Evolutionary conservation across 2,113 vertebrate species (phyloP).

Genomic region (Gallinago paraguaiae): DNA sequence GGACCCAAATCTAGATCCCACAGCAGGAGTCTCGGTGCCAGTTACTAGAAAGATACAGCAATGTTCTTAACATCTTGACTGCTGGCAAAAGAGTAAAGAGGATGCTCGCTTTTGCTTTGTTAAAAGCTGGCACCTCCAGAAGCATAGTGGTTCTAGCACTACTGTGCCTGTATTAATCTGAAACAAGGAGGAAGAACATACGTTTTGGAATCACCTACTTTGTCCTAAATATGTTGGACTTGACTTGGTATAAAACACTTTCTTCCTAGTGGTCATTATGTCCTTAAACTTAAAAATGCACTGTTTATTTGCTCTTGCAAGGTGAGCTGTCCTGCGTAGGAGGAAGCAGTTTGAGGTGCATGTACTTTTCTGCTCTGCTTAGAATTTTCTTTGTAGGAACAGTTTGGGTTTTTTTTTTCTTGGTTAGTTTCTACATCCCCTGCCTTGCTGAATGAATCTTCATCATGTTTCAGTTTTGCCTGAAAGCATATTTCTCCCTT

Average conservation of each 20-base stretch:
- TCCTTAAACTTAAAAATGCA: not conserved
- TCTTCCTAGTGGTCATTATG: not conserved
- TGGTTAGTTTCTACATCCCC: not conserved
- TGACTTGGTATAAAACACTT: too few species aligned
- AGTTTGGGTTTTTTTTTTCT: not conserved
- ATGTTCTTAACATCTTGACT: not conserved
- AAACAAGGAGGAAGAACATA: not conserved
- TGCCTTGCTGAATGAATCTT: constrained; percentile 8
- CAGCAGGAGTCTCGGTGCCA: not conserved
- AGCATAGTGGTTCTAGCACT: not conserved
- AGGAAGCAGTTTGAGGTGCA: not conserved
- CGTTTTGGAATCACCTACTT: fast-evolving
- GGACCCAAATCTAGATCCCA: not conserved
- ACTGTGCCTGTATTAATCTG: not conserved
- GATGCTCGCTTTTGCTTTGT: not conserved
- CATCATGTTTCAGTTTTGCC: constrained; percentile 9
- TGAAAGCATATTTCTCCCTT: constrained; percentile 48
- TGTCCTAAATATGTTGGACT: not conserved
- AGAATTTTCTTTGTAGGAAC: not conserved
- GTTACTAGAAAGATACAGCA: not conserved
- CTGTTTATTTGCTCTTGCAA: not conserved
- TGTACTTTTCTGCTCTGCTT: not conserved
- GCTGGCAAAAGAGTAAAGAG: not conserved
- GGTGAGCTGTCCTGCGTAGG: not conserved
- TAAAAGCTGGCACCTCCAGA: not conserved